Evolutionary conservation across 1,140 invertebrate genomes (phyloP), one percentile per base, ranked within the genome.

Genomic region (Schlechtendalia chinensis): DNA sequence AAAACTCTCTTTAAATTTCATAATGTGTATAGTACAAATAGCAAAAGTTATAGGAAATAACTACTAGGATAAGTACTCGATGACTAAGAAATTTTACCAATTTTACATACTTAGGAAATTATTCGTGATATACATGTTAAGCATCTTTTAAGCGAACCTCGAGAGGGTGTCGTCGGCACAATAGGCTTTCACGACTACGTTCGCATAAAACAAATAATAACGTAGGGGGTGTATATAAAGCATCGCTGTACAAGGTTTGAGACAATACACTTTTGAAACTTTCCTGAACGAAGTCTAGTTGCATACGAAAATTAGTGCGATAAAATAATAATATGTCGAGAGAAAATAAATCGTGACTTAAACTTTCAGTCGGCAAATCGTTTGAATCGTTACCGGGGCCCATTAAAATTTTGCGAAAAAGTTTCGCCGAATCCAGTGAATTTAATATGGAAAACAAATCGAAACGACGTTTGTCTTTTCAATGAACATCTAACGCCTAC

Each of bases 261-360:
- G 14, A 19, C 59, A 61, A 27, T 61, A 61, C 32, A 39, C 27
- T 6, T 61, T 16, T 29, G 16, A 61, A 61, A 61, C 22, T 61
- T 61, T 61, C 27, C 59, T 27, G 27, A 27, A 27, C 27, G 59
- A 27, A 61, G 59, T 17, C 59, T 61, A 2, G 24, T 27, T 24
- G 24, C 32, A 39, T 39, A 39, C 32, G 32, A 39, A 8, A 39
- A 39, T 39, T 8, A 8, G 8, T 39, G 32, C 8, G 32, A 39
- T 39, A 39, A 39, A 39, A 39, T 39, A 39, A 3, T 39, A 39
- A 39, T 39, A 39, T 8, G 29, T 39, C 5, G 19, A 39, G 32
- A 39, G 29, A 65, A 22, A n/a, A 65, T 65, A 65, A 65, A 65
- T 65, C 63, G 29, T 11, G n/a, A 32, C 29, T 65, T 39, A 45